These are phyloP conservation scores for Ispidina lecontei DNA, from an alignment of 2,797 vertebrate species.

Conservation along the genomic window DNA sequence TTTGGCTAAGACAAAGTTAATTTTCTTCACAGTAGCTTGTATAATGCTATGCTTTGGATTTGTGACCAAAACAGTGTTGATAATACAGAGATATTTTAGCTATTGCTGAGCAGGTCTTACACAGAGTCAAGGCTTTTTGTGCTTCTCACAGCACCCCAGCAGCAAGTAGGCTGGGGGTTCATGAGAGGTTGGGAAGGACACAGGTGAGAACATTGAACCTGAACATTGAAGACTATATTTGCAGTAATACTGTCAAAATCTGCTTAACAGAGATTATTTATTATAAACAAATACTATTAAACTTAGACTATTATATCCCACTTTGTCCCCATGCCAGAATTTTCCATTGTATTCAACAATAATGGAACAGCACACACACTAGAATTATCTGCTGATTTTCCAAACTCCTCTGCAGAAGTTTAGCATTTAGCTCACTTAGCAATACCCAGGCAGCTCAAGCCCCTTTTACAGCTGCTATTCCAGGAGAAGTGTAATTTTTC, in stretches of 20 bases:
- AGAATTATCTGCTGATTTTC: conserved; percentile 3
- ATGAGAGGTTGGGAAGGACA: neutral
- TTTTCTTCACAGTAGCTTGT: neutral
- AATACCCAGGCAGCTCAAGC: neutral
- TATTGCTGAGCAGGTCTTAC: neutral
- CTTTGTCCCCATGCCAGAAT: neutral
- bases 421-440: neutral
- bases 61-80: neutral
- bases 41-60: neutral
- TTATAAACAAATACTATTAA: neutral
- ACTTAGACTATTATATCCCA: neutral
- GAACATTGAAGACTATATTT: neutral
- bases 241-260: neutral
- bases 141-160: neutral
- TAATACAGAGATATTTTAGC: neutral
- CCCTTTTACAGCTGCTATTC: neutral
- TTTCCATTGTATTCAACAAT: neutral
- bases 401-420: neutral
- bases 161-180: fast-evolving
- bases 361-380: neutral
- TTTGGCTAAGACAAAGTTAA: neutral
- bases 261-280: neutral
- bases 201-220: neutral
- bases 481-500: neutral
- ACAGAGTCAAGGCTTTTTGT: neutral